Evolutionary conservation across 2,888 invertebrate genomes (phyloP).

Genomic region (Oscheius myriophilus): DNA sequence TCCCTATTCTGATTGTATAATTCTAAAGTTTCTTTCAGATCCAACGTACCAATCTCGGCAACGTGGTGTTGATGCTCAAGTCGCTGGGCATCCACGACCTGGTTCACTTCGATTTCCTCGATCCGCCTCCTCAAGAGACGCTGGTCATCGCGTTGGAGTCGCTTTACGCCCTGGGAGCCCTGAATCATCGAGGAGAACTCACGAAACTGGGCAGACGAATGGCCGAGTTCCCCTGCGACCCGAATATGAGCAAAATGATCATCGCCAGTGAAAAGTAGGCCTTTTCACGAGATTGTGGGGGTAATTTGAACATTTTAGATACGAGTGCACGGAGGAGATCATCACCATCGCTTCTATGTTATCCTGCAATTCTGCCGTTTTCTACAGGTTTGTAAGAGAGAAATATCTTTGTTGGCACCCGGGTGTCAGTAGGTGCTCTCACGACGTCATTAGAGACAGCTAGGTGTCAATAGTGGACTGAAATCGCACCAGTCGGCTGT

Average conservation of each 20-base stretch:
- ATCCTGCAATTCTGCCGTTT: constrained; percentile 95
- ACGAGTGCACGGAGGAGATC: constrained; percentile 95
- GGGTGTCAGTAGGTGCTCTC: no score
- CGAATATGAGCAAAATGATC: constrained; percentile 98
- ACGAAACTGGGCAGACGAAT: constrained; percentile 95
- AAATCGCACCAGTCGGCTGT: no score
- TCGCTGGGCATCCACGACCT: constrained; percentile 96
- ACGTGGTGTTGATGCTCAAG: constrained; percentile 94
- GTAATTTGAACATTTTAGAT: constrained; percentile 73
- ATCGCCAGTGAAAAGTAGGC: constrained; percentile 86
- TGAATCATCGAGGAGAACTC: constrained; percentile 94
- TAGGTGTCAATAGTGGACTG: no score
- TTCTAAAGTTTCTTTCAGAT: constrained; percentile 75
- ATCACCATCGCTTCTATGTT: constrained; percentile 96
- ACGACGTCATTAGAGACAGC: no score
- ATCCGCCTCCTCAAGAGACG: constrained; percentile 87
- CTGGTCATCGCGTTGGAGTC: constrained; percentile 92
- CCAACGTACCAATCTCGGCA: constrained; percentile 94
- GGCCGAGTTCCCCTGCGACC: constrained; percentile 99
- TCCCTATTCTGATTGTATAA: not conserved
- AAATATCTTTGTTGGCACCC: not conserved
- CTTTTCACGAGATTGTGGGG: no score
- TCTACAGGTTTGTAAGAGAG: constrained; percentile 77
- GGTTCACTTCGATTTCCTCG: constrained; percentile 96
- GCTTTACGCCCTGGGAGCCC: constrained; percentile 92